Conservation (phyloP, 2,113 vertebrate species). For the Loxodonta africana region DNA sequence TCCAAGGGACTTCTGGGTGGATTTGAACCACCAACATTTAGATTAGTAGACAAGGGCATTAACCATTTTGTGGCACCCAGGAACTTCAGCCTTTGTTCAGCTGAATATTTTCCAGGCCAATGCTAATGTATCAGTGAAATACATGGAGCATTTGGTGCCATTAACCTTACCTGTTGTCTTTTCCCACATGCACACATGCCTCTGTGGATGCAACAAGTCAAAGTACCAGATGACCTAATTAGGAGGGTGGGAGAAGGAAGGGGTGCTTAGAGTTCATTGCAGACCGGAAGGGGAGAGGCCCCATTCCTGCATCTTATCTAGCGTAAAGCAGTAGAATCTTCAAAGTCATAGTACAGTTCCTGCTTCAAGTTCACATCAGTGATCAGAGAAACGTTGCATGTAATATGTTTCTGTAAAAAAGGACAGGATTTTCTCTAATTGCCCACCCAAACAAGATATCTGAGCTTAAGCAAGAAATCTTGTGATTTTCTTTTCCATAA, state of each 20-base stretch:
- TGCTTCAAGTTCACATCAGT: neutral
- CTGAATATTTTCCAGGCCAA: neutral
- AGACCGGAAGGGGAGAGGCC: rapidly evolving
- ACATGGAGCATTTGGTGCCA: neutral
- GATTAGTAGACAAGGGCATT: neutral
- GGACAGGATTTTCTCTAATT: neutral
- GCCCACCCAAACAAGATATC: neutral
- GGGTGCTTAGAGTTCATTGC: neutral
- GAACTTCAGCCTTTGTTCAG: neutral
- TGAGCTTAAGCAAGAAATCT: neutral
- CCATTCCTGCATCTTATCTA: neutral
- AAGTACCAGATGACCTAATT: neutral
- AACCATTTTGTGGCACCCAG: neutral
- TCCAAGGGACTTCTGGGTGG: neutral
- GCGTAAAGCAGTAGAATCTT: neutral
- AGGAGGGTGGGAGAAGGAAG: neutral
- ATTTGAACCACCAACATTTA: neutral
- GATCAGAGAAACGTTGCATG: neutral
- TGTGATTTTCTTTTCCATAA: neutral
- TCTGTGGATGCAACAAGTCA: neutral
- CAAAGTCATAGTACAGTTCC: neutral
- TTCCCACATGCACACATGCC: neutral
- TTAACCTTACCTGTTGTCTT: conserved; percentile 4
- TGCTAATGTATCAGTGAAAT: neutral
- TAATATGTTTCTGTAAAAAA: neutral